Percentiles rank a stretch among this genome's conserved stretches.
phyloP scores from a whole-genome alignment of 92 coral and sea anemone genomes.

The Heliopora coerulea region DNA sequence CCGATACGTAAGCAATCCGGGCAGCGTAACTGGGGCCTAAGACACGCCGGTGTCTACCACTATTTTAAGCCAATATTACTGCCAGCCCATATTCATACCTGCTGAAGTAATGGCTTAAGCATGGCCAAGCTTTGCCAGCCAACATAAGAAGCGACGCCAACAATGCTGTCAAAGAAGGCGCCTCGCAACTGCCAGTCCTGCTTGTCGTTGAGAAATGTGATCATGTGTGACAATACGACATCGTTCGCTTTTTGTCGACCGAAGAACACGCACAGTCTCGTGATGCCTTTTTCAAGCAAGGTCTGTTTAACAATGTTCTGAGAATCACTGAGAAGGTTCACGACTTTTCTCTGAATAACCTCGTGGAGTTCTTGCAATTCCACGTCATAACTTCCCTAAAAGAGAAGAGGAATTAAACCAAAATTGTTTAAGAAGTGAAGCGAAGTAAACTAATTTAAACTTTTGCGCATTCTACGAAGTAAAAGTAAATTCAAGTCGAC shows the following conservation, averaged over 20 bases:
- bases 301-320: conserved; percentile 97
- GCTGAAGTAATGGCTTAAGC: conserved; percentile 89
- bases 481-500: too few species aligned
- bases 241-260: conserved; percentile 98
- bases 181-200: conserved; percentile 97
- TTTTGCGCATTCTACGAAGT: too few species aligned
- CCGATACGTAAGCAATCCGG: too few species aligned
- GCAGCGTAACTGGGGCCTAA: too few species aligned
- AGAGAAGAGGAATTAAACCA: not conserved
- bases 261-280: conserved; percentile 92
- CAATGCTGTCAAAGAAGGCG: conserved; percentile 94
- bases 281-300: conserved; percentile 89
- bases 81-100: too few species aligned
- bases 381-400: conserved; percentile 86
- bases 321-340: conserved; percentile 86
- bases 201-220: conserved; percentile 91
- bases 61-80: too few species aligned
- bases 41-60: too few species aligned
- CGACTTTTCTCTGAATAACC: conserved; percentile 90
- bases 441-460: too few species aligned
- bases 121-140: conserved; percentile 99
- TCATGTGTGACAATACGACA: conserved; percentile 91
- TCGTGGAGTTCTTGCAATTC: conserved; percentile 95
- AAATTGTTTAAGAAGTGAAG: too few species aligned
- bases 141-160: conserved; percentile 95